phyloP scores from a whole-genome alignment of 2,888 invertebrate genomes.

The Volucella inflata region DNA sequence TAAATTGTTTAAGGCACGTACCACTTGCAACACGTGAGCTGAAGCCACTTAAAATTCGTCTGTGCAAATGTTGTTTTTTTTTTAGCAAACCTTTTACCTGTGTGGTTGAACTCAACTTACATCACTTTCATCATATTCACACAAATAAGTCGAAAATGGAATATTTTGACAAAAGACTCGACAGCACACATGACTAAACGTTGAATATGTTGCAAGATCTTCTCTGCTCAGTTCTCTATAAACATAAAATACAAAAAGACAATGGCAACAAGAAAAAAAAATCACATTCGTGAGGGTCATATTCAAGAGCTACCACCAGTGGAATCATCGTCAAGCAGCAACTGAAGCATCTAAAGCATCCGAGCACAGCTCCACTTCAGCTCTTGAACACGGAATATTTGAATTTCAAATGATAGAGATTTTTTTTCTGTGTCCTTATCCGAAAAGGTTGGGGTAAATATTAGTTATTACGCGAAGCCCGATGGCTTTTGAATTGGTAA shows the following conservation, averaged over 20 bases:
- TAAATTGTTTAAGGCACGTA: constrained; percentile 19
- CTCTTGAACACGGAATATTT: constrained; percentile 57
- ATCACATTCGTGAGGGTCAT: constrained; percentile 56
- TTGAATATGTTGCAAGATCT: constrained; percentile 49
- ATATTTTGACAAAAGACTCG: constrained; percentile 44
- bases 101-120: constrained; percentile 17
- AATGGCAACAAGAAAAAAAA: not conserved
- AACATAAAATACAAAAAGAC: constrained; percentile 26
- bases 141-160: constrained; percentile 53
- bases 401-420: constrained; percentile 64
- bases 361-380: constrained; percentile 39
- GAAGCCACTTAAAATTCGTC: constrained; percentile 52
- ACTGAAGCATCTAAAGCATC: constrained; percentile 25
- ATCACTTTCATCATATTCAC: constrained; percentile 4
- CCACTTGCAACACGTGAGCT: constrained; percentile 17
- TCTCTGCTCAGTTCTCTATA: constrained; percentile 5
- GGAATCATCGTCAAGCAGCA: constrained; percentile 22
- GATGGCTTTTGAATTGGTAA: constrained; percentile 66
- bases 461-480: constrained; percentile 61
- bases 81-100: not conserved
- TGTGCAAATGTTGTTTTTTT: constrained; percentile 49
- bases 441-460: constrained; percentile 61
- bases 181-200: constrained; percentile 50
- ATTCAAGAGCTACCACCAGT: constrained; percentile 27
- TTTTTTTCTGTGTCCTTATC: constrained; percentile 35